Conservation (phyloP, 2,113 vertebrate genomes). For the rat (Rattus norvegicus) region GRCr8 NC_086031.1:68899501-68900000, state of each 20-base stretch:
- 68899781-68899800: not conserved
- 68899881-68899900: not conserved
- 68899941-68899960: too few species aligned
- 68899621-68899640: not conserved
- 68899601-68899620: not conserved
- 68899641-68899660: not conserved
- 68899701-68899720: not conserved
- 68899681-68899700: not conserved
- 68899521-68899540: not conserved
- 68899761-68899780: not conserved
- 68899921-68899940: not conserved
- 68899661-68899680: not conserved
- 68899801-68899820: not conserved
- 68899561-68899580: not conserved
- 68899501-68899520: not conserved
- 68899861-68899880: not conserved
- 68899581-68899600: slow-evolving; percentile 8
- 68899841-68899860: not conserved
- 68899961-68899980: too few species aligned
- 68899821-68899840: not conserved
- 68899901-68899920: not conserved
- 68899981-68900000: too few species aligned
- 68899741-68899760: not conserved
- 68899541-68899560: not conserved
- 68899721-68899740: not conserved